A percentile compares a stretch with the other conserved stretches of the same genome.
Conservation (phyloP, 2,888 invertebrate genomes). For the Dynastes hyllus region DNA sequence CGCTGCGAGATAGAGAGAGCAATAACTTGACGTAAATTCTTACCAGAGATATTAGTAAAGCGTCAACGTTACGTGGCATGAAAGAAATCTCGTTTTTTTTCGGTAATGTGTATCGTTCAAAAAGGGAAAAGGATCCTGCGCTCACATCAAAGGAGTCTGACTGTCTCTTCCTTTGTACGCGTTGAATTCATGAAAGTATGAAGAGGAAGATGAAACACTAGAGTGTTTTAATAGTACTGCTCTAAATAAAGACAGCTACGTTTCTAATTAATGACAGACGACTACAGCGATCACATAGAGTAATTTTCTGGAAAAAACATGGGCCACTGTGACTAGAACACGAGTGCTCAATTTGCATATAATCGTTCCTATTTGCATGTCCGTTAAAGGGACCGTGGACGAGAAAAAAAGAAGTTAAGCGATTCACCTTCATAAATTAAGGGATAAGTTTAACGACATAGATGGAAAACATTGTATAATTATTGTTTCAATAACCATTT, state of each 20-base stretch:
- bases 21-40: neutral
- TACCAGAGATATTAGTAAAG: slow-evolving; percentile 13
- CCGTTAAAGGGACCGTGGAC: slow-evolving; percentile 36
- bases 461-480: neutral
- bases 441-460: neutral
- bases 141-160: neutral
- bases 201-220: neutral
- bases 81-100: neutral
- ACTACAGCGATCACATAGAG: slow-evolving; percentile 30
- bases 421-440: slow-evolving; percentile 48
- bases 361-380: slow-evolving; percentile 50
- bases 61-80: neutral
- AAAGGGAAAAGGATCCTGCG: neutral
- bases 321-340: slow-evolving; percentile 19
- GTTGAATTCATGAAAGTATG: neutral
- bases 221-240: neutral
- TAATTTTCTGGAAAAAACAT: slow-evolving; percentile 32
- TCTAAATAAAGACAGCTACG: slow-evolving; percentile 20
- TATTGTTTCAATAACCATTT: neutral
- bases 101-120: neutral
- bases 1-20: neutral
- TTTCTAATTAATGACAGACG: slow-evolving; percentile 47
- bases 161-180: neutral
- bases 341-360: slow-evolving; percentile 48
- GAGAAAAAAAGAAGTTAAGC: slow-evolving; percentile 45